Percentiles rank a stretch among this genome's conserved stretches.
Evolutionary conservation across 2,797 vertebrate genomes (phyloP).

Genomic region (Ciconia nigra): DNA sequence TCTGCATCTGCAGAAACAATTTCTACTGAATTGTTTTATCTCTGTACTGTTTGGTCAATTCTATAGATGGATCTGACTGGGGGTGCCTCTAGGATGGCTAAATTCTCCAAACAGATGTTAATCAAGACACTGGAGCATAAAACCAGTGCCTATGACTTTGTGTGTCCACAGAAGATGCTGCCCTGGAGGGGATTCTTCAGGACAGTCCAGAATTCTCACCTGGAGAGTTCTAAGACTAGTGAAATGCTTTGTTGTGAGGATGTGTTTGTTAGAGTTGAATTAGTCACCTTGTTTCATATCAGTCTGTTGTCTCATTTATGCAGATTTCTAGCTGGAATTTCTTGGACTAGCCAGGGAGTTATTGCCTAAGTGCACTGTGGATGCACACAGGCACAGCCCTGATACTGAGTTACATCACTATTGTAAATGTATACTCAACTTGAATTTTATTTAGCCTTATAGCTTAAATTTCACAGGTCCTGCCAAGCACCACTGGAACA

Average conservation of each 20-base stretch:
- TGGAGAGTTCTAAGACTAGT: not conserved
- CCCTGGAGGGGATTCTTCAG: not conserved
- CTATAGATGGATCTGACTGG: not conserved
- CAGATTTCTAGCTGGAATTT: not conserved
- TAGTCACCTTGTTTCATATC: not conserved
- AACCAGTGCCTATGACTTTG: not conserved
- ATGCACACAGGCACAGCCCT: not conserved
- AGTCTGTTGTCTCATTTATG: not conserved
- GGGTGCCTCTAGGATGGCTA: not conserved
- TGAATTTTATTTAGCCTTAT: not conserved
- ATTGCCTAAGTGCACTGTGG: not conserved
- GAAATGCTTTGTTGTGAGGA: not conserved
- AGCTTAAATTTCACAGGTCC: not conserved
- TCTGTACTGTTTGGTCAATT: not conserved
- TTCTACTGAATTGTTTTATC: not conserved
- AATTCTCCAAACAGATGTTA: not conserved
- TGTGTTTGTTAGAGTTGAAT: not conserved
- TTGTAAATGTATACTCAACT: not conserved
- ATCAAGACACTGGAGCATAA: not conserved
- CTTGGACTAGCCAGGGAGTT: not conserved
- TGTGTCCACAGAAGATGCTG: not conserved
- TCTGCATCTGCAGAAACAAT: not conserved
- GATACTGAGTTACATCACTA: not conserved
- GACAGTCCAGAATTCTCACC: not conserved
- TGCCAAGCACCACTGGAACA: not conserved